These are phyloP conservation scores for Heliothis virescens DNA, from an alignment of 1,140 invertebrate species.

Conservation along the genomic window DNA sequence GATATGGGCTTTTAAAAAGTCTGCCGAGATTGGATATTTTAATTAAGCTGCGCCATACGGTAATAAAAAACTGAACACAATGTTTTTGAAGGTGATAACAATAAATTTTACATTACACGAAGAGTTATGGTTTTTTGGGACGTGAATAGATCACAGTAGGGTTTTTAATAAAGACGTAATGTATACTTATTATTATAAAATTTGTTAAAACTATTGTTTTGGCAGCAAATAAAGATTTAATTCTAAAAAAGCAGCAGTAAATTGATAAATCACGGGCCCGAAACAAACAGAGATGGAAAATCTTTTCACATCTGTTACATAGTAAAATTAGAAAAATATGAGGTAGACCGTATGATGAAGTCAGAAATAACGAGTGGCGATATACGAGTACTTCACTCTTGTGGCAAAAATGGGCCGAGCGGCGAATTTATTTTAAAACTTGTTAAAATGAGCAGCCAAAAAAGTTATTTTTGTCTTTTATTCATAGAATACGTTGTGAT, in stretches of 20 bases:
- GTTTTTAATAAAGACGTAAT: not conserved
- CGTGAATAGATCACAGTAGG: constrained; percentile 11
- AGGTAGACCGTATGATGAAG: not conserved
- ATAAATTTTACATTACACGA: constrained; percentile 6
- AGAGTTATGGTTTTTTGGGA: constrained; percentile 4
- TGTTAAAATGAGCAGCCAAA: not conserved
- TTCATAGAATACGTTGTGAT: not conserved
- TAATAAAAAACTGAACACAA: not conserved
- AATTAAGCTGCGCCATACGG: not conserved
- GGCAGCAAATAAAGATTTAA: not conserved
- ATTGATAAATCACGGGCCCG: constrained; percentile 5
- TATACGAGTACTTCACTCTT: not conserved
- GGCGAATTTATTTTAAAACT: not conserved
- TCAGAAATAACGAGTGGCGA: not conserved
- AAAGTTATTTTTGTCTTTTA: not conserved
- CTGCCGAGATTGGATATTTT: not conserved
- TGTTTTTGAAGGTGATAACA: not conserved
- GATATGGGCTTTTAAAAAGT: not conserved
- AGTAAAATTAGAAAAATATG: constrained; percentile 14
- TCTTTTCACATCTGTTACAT: not conserved
- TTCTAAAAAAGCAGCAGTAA: not conserved
- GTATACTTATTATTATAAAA: not conserved
- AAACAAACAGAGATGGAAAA: not conserved
- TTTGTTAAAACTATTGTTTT: constrained; percentile 4
- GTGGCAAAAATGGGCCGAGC: not conserved